A percentile compares a stretch with the other conserved stretches of the same genome.
phyloP scores from a whole-genome alignment of 1,140 invertebrate species.

The Cydia strobilella region DNA sequence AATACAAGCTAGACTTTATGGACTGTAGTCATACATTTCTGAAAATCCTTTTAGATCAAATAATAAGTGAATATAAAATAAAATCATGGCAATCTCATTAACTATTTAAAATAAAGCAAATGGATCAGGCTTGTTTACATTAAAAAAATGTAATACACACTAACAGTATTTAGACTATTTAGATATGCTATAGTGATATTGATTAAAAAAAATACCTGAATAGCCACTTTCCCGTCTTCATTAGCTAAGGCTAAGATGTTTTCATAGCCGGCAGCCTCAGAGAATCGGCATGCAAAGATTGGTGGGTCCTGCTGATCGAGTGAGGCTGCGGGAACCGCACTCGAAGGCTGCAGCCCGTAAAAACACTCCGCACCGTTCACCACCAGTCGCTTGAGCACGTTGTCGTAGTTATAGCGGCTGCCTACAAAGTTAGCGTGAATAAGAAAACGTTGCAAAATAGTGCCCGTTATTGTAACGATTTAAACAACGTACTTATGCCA shows the following conservation, averaged over 20 bases:
- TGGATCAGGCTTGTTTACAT: neutral
- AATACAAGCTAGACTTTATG: neutral
- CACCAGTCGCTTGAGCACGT: conserved; percentile 70
- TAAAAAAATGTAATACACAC: too few relatives aligned
- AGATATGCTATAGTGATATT: neutral
- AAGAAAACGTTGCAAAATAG: conserved; percentile 1
- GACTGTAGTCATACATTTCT: neutral
- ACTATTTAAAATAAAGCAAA: neutral
- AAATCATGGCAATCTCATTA: neutral
- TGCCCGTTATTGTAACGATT: conserved; percentile 1
- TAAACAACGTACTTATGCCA: conserved; percentile 68
- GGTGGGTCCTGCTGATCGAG: conserved; percentile 81
- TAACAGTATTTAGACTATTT: too few relatives aligned
- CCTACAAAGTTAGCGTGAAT: conserved; percentile 55
- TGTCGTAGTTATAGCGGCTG: conserved; percentile 76
- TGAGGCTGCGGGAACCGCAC: conserved; percentile 60
- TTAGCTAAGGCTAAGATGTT: conserved; percentile 90
- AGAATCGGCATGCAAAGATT: conserved; percentile 84
- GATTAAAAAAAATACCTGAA: conserved; percentile 76
- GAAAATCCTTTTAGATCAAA: too few relatives aligned
- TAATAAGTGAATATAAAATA: too few relatives aligned
- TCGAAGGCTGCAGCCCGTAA: conserved; percentile 72
- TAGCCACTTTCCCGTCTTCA: conserved; percentile 88
- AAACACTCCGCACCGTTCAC: conserved; percentile 79
- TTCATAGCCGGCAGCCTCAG: conserved; percentile 81